Conservation (phyloP, 2,113 vertebrate genomes). For the Erinaceus europaeus region DNA sequence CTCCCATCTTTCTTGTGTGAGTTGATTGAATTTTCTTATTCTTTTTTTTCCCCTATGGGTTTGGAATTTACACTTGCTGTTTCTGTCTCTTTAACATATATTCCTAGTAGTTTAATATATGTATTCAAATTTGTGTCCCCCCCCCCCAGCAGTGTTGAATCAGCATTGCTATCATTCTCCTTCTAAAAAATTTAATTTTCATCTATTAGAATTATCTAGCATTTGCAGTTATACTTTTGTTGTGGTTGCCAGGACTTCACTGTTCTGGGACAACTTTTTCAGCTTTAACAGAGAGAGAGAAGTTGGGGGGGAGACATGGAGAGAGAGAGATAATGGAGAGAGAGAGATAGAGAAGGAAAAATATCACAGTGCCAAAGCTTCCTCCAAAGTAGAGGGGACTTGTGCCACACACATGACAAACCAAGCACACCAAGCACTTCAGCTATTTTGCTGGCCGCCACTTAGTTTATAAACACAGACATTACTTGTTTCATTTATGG, state of each 20-base stretch:
- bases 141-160: background rate
- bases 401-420: too few species aligned
- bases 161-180: background rate
- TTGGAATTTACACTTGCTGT: background rate
- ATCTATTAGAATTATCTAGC: background rate
- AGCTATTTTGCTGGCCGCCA: too few species aligned
- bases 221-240: background rate
- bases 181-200: background rate
- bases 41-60: background rate
- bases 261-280: too few species aligned
- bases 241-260: too few species aligned
- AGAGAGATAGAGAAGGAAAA: too few species aligned
- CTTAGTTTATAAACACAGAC: background rate
- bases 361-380: too few species aligned
- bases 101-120: background rate
- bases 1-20: background rate
- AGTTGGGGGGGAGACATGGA: too few species aligned
- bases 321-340: too few species aligned
- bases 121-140: background rate
- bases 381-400: too few species aligned
- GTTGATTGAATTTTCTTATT: background rate
- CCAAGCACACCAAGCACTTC: too few species aligned
- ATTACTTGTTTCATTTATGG: slow-evolving; percentile 37
- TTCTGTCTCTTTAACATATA: background rate
- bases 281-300: too few species aligned